phyloP scores from a whole-genome alignment of 2,113 vertebrate genomes.

The Galemys pyrenaicus region DNA sequence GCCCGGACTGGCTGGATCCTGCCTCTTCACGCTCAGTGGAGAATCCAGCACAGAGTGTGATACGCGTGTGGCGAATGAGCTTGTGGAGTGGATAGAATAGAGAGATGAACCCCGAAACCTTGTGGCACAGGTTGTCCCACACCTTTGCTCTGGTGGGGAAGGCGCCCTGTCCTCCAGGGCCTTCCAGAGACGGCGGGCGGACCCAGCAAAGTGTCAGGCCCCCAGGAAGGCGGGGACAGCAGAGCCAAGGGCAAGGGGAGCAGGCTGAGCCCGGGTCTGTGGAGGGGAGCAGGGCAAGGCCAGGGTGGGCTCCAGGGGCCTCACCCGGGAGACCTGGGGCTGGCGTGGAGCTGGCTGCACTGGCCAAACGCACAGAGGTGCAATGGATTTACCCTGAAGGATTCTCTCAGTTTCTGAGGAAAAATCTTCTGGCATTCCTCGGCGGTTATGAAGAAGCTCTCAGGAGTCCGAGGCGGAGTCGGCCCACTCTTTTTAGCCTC shows the following conservation, averaged over 20 bases:
- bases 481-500: background rate
- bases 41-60: accelerated
- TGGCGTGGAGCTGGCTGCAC: no score
- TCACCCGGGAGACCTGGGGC: no score
- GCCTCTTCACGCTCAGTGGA: accelerated
- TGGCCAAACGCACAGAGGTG: background rate
- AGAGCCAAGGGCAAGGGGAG: background rate
- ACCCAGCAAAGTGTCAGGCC: background rate
- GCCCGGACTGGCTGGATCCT: background rate
- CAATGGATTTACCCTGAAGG: constrained; percentile 74
- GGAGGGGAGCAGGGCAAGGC: background rate
- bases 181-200: background rate
- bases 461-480: background rate
- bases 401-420: constrained; percentile 78
- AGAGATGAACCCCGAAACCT: accelerated
- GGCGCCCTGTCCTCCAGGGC: background rate
- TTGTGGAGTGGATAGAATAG: accelerated
- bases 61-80: background rate
- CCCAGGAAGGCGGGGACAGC: background rate
- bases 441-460: constrained; percentile 69
- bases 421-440: constrained; percentile 82
- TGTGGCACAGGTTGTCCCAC: accelerated
- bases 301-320: background rate
- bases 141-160: background rate
- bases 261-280: background rate